phyloP scores from a whole-genome alignment of 1,140 invertebrate genomes.

The Bombus superbus region DNA sequence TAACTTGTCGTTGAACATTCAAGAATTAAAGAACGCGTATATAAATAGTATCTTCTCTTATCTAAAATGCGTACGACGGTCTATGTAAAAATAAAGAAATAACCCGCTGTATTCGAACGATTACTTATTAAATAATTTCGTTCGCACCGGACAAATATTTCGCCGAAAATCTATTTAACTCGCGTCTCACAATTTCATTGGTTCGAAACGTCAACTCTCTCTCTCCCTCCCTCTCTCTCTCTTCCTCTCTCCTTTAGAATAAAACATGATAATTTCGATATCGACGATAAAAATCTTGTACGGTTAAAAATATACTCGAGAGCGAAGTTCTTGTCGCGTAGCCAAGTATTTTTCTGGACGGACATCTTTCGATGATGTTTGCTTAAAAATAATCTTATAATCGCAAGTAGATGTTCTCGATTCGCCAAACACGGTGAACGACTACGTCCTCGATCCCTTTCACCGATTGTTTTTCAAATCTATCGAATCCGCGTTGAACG shows the following conservation, averaged over 20 bases:
- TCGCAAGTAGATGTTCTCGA: neutral
- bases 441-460: neutral
- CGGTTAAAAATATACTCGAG: constrained; percentile 2
- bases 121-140: constrained; percentile 5
- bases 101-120: constrained; percentile 7
- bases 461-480: neutral
- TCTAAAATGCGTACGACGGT: constrained; percentile 47
- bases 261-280: neutral
- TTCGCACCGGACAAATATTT: constrained; percentile 1
- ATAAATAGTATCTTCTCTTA: constrained; percentile 62
- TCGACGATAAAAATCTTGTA: neutral
- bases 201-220: neutral
- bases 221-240: no score
- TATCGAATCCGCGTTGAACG: no score
- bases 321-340: constrained; percentile 10
- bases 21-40: constrained; percentile 54
- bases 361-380: constrained; percentile 60
- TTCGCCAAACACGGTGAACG: neutral
- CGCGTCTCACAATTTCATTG: neutral
- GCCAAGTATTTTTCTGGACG: constrained; percentile 51
- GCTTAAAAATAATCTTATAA: constrained; percentile 38
- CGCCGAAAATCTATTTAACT: neutral
- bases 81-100: constrained; percentile 55
- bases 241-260: neutral
- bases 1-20: constrained; percentile 46